phyloP scores from a whole-genome alignment of 2,888 invertebrate genomes.

The Megastigmus dorsalis region DNA sequence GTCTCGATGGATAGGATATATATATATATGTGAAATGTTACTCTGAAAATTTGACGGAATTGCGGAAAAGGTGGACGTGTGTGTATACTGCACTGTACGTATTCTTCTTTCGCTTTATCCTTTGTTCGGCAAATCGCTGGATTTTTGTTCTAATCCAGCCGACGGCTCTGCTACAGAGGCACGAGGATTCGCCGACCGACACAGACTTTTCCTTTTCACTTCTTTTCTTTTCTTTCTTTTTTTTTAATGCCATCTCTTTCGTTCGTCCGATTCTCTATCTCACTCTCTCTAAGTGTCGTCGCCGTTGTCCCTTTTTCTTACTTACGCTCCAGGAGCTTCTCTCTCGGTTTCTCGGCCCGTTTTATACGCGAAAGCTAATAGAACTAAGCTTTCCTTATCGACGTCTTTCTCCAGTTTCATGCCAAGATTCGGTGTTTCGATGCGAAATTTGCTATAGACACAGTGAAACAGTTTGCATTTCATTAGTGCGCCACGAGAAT shows the following conservation, averaged over 20 bases:
- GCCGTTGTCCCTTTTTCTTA: not conserved
- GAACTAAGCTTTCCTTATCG: conserved; percentile 8
- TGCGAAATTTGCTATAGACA: not conserved
- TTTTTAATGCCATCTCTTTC: no score
- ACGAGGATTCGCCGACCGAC: no score
- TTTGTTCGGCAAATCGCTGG: conserved; percentile 38
- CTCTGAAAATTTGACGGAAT: conserved; percentile 26
- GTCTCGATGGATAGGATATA: no score
- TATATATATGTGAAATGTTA: not conserved
- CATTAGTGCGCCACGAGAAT: conserved; percentile 10
- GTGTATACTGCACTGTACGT: no score
- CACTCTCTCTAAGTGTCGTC: not conserved
- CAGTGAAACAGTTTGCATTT: conserved; percentile 15
- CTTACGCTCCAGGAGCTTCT: conserved; percentile 9
- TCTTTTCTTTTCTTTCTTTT: conserved; percentile 12
- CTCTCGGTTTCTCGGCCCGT: no score
- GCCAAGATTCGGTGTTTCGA: not conserved
- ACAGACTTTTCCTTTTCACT: not conserved
- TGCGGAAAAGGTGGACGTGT: conserved; percentile 18
- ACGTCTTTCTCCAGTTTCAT: not conserved
- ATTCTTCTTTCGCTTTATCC: conserved; percentile 18
- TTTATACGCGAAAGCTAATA: no score
- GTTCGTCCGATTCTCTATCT: not conserved
- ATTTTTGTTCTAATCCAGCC: conserved; percentile 37
- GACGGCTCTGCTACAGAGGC: no score